A percentile compares a stretch with the other conserved stretches of the same genome.
Conservation (phyloP, 2,113 vertebrate genomes). For the Notothenia rossii region DNA sequence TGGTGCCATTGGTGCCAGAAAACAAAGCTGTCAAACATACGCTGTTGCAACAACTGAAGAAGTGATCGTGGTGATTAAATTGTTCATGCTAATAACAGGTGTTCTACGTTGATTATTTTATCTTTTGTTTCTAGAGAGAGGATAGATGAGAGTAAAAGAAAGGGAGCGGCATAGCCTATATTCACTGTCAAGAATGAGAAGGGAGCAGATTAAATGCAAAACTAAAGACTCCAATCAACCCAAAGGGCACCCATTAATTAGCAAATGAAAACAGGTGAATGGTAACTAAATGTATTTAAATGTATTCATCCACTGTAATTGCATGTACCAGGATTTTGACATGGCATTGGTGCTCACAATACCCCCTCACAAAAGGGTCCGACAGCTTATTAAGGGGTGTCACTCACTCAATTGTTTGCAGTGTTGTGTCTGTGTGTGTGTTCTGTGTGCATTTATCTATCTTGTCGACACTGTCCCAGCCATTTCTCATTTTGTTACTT, state of each 20-base stretch:
- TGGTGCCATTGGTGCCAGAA: not conserved
- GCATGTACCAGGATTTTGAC: constrained; percentile 37
- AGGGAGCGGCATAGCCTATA: not conserved
- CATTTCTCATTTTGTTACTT: constrained; percentile 3
- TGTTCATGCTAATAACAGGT: not conserved
- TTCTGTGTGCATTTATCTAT: not conserved
- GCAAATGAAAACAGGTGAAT: constrained; percentile 49
- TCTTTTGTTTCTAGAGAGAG: not conserved
- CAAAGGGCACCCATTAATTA: constrained; percentile 60
- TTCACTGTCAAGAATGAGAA: constrained; percentile 11
- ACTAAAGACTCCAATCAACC: constrained; percentile 49
- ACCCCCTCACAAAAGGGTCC: constrained; percentile 19
- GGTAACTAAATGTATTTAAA: constrained; percentile 46
- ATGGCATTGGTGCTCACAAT: constrained; percentile 36
- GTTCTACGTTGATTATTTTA: not conserved
- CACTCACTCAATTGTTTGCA: constrained; percentile 6
- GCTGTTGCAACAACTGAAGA: not conserved
- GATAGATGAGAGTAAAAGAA: not conserved
- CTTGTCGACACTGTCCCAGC: not conserved
- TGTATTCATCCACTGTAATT: constrained; percentile 55
- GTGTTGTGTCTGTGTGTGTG: not conserved
- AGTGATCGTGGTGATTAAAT: not conserved
- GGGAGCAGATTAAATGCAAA: constrained; percentile 45
- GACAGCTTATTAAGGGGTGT: constrained; percentile 32
- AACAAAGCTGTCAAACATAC: not conserved